Evolutionary conservation across 2,888 invertebrate genomes (phyloP).

Genomic region (Nezara viridula): DNA sequence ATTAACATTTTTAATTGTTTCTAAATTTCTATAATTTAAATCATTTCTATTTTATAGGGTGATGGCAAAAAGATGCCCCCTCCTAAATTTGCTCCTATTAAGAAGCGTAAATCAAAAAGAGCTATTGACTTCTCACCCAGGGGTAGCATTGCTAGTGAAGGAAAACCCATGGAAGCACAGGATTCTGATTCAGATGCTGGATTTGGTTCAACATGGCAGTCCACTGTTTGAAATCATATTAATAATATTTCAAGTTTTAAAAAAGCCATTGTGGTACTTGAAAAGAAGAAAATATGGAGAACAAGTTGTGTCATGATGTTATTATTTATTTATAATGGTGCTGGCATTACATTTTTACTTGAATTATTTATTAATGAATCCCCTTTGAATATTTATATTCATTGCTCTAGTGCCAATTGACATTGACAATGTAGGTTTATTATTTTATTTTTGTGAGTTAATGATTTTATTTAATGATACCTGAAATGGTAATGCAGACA

Average conservation of each 20-base stretch:
- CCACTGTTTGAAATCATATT: slow-evolving; percentile 62
- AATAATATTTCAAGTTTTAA: not conserved
- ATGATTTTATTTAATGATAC: not conserved
- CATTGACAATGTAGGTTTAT: not conserved
- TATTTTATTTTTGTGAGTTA: not conserved
- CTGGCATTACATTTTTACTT: not conserved
- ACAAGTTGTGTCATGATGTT: not conserved
- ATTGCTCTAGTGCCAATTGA: not conserved
- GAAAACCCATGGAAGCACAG: slow-evolving; percentile 73
- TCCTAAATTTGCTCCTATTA: slow-evolving; percentile 78
- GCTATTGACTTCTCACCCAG: slow-evolving; percentile 68
- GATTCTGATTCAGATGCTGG: slow-evolving; percentile 92
- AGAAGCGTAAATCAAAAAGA: slow-evolving; percentile 78
- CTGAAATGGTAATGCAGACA: not conserved
- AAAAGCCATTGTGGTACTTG: not conserved
- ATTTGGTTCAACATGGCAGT: slow-evolving; percentile 82
- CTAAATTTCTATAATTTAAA: not conserved
- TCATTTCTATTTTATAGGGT: slow-evolving; percentile 69
- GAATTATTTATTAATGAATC: not conserved
- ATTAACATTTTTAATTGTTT: too few relatives aligned
- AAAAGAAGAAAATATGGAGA: not conserved
- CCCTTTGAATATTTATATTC: not conserved
- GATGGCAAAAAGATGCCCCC: slow-evolving; percentile 80
- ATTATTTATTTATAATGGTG: not conserved
- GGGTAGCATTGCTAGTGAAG: slow-evolving; percentile 61